Percentiles rank a stretch among this genome's conserved stretches.
phyloP scores from a whole-genome alignment of 2,797 vertebrate genomes.

The Cygnus olor region DNA sequence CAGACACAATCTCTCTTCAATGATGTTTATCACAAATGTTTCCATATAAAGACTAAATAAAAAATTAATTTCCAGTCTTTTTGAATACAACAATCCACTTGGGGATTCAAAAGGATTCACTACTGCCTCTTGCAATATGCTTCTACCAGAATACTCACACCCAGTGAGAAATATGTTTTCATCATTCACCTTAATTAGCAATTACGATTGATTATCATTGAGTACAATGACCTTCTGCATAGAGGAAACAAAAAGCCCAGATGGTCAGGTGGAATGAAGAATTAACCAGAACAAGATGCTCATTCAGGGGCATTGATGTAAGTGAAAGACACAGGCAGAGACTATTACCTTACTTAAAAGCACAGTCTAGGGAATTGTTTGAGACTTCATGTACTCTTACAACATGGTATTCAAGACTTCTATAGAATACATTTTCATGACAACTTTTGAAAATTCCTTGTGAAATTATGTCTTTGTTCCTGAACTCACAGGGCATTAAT shows the following conservation, averaged over 20 bases:
- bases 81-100: neutral
- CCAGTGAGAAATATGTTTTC: neutral
- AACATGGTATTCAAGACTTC: neutral
- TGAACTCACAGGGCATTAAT: constrained; percentile 8
- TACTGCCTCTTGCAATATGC: neutral
- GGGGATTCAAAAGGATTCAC: neutral
- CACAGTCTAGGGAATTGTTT: neutral
- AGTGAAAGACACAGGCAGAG: neutral
- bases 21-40: neutral
- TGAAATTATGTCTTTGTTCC: neutral
- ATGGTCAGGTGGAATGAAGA: neutral
- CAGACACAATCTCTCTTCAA: neutral
- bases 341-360: neutral
- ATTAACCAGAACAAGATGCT: neutral
- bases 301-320: neutral
- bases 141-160: neutral
- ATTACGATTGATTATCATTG: neutral
- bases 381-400: neutral
- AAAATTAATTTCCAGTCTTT: neutral
- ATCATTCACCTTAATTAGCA: neutral
- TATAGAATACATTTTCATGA: neutral
- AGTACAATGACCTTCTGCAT: neutral
- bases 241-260: neutral
- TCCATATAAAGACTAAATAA: neutral
- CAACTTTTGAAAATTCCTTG: neutral